These are phyloP conservation scores for Brotula barbata DNA, from an alignment of 2,797 vertebrate genomes.

Conservation along the genomic window DNA sequence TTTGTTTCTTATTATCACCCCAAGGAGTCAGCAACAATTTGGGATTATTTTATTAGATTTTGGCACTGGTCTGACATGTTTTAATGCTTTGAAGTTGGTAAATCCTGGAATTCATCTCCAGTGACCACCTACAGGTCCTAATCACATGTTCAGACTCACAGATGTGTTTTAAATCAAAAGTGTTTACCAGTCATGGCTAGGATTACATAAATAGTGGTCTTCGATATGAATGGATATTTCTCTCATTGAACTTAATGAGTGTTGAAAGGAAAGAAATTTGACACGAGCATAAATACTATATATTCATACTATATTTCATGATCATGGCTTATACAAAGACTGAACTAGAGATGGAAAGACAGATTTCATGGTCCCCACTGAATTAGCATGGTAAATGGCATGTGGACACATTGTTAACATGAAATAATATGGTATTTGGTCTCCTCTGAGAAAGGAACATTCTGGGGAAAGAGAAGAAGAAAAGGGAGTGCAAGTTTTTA, in stretches of 20 bases:
- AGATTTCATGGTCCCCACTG: neutral
- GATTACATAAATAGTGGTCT: neutral
- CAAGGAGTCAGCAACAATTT: constrained; percentile 24
- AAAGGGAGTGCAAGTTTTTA: neutral
- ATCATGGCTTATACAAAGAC: neutral
- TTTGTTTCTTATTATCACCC: constrained; percentile 18
- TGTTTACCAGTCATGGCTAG: neutral
- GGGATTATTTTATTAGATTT: constrained; percentile 47
- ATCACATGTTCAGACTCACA: constrained; percentile 15
- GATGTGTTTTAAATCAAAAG: neutral
- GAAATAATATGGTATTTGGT: no score
- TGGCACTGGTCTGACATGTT: neutral
- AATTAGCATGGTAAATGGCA: neutral
- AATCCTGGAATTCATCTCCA: constrained; percentile 26
- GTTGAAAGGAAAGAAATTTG: neutral
- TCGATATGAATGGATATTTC: constrained; percentile 4
- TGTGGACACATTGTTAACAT: constrained; percentile 6
- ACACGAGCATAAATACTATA: no score
- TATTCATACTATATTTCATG: no score
- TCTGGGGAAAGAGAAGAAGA: constrained; percentile 20
- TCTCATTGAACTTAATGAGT: constrained; percentile 16
- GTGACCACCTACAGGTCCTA: constrained; percentile 34
- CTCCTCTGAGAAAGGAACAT: no score
- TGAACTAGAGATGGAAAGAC: neutral
- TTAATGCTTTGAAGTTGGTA: constrained; percentile 43